Evolutionary conservation across 30 jellyfish, hydroid and myxozoan species (phyloP).

Genomic region (Chironex yamaguchii): DNA sequence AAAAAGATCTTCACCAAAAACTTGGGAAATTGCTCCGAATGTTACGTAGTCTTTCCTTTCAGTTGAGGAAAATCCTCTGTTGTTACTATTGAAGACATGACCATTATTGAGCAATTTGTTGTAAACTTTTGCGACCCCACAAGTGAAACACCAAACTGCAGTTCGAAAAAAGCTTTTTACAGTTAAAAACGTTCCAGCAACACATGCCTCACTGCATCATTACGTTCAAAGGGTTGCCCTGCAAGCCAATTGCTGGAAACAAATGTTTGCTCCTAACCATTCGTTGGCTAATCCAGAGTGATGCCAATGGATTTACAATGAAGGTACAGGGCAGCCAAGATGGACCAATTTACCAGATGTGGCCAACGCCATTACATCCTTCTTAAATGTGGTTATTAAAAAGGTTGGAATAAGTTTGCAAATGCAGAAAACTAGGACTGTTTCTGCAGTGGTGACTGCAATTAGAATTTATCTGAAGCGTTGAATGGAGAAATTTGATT

Average conservation of each 20-base stretch:
- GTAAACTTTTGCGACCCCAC: background rate
- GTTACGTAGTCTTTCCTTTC: constrained; percentile 13
- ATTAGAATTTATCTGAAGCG: no score
- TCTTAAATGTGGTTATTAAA: constrained; percentile 26
- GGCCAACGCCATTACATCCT: constrained; percentile 36
- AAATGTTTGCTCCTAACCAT: constrained; percentile 25
- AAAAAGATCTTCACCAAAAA: constrained; percentile 5
- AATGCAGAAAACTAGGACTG: constrained; percentile 25
- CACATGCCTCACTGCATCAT: constrained; percentile 16
- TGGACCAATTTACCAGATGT: constrained; percentile 47
- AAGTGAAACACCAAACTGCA: background rate
- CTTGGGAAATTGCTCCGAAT: constrained; percentile 25
- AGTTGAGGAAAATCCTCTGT: background rate
- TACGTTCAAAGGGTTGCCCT: constrained; percentile 4
- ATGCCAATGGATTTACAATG: constrained; percentile 33
- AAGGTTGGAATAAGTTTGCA: constrained; percentile 50
- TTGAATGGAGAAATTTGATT: no score
- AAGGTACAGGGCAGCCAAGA: constrained; percentile 30
- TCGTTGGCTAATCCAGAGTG: constrained; percentile 12
- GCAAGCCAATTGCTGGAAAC: constrained; percentile 39
- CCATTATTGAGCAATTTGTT: background rate
- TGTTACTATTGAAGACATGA: background rate
- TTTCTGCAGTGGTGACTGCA: constrained; percentile 34
- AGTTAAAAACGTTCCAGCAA: no score
- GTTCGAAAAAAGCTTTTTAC: constrained; percentile 21